Base-by-base conservation (phyloP, 2,888 invertebrate species). In the Stenichneumon culpator region DNA sequence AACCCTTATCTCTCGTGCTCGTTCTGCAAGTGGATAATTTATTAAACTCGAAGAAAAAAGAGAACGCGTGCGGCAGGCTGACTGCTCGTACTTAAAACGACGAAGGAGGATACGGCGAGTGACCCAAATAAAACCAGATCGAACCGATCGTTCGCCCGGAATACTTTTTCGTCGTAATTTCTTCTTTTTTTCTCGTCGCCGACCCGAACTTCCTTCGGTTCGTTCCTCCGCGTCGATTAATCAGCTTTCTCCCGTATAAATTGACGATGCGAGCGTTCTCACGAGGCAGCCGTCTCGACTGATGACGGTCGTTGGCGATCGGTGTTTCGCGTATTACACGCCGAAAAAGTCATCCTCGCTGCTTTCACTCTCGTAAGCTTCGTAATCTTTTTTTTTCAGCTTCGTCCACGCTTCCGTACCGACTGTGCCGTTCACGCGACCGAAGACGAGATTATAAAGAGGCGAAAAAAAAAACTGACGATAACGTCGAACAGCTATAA, bases 71-170 rank as follows among this genome's bases (percentile, higher is more conserved):
- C n/a, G 44, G 28, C n/a, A 19, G 28, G 9, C 14, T 39, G 22
- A 22, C n/a, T 67, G 32, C 50, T 16, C 36, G 57, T 82, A 47
- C 70, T 72, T 22, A 67, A 82, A 72, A 79, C 57, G 84, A 72
- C 72, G 70, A 86, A 79, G 83, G 63, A 72, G 57, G 22, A 52
- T 52, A 28, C 39, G 39, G 25, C 14, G 54, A 52, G 60, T 86
- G 87, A 87, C 87, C 86, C 79, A 86, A 85, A 86, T 86, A 86
- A 74, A 87, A 86, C 87, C 81, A 82, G 85, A 84, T 87, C 79
- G 79, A 57, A 79, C 80, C 52, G 80, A 47, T 70, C 79, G 67
- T 67, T 82, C 57, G 39, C 72, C 54, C 73, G 54, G 52, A 47
- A 50, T 57, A 44, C 28, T 22, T 57, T 77, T 77, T 65, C 25